A percentile compares a stretch with the other conserved stretches of the same genome.
phyloP scores from a whole-genome alignment of 2,113 vertebrate genomes.

The Elachura formosa region DNA sequence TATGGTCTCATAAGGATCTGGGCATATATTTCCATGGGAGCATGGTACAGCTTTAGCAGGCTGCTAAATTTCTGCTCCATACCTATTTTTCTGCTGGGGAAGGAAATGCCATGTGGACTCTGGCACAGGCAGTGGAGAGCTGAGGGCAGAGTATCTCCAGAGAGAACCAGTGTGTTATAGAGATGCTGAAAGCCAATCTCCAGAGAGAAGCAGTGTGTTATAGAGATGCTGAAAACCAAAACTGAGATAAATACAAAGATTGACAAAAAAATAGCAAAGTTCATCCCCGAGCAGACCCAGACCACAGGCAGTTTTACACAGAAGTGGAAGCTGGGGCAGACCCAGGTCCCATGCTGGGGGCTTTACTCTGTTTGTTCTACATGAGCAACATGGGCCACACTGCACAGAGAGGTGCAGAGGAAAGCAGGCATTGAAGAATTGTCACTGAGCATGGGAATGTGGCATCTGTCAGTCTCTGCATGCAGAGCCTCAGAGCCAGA shows the following conservation, averaged over 20 bases:
- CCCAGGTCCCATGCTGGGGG: fast-evolving
- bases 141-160: not conserved
- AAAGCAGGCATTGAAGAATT: not conserved
- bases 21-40: not conserved
- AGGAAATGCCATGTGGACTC: not conserved
- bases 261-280: not conserved
- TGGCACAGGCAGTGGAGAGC: not conserved
- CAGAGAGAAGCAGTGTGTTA: not conserved
- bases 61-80: not conserved
- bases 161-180: not conserved
- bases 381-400: fast-evolving
- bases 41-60: not conserved
- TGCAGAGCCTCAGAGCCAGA: not conserved
- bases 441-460: not conserved
- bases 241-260: fast-evolving
- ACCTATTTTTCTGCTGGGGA: not conserved
- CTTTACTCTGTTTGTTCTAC: not conserved
- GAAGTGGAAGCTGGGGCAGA: not conserved
- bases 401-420: fast-evolving
- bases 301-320: not conserved
- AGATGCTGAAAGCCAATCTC: not conserved
- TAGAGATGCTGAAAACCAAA: not conserved
- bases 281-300: not conserved
- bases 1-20: constrained; percentile 10
- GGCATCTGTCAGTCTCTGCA: not conserved